phyloP scores from a whole-genome alignment of 2,797 vertebrate genomes.

The Nothura maculosa region DNA sequence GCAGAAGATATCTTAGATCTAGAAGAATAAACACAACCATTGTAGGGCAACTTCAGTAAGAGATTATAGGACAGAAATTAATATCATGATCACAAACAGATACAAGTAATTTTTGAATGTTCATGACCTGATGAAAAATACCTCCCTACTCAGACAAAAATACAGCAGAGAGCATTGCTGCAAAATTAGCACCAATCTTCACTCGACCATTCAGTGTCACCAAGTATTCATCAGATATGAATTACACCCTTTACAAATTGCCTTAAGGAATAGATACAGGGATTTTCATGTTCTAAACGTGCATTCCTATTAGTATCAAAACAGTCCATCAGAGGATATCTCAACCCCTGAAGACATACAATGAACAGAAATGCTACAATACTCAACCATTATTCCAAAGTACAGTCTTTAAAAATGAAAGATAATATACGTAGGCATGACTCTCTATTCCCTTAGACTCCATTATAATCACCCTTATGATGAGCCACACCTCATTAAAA shows the following conservation, averaged over 20 bases:
- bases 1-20: neutral
- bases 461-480: slow-evolving; percentile 81
- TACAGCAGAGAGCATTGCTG: slow-evolving; percentile 7
- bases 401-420: slow-evolving; percentile 72
- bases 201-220: slow-evolving; percentile 61
- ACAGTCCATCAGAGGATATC: slow-evolving; percentile 66
- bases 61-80: neutral
- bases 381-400: slow-evolving; percentile 66
- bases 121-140: slow-evolving; percentile 29
- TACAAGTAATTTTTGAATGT: slow-evolving; percentile 3
- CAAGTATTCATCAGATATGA: slow-evolving; percentile 63
- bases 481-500: slow-evolving; percentile 80
- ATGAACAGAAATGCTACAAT: slow-evolving; percentile 59
- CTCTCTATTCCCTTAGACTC: slow-evolving; percentile 73
- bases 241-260: slow-evolving; percentile 63
- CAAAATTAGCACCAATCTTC: slow-evolving; percentile 67
- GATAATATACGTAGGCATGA: slow-evolving; percentile 64
- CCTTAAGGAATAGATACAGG: slow-evolving; percentile 60
- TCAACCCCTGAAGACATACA: slow-evolving; percentile 61
- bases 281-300: slow-evolving; percentile 66
- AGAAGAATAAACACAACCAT: neutral
- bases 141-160: neutral
- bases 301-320: slow-evolving; percentile 73
- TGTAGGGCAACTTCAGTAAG: neutral
- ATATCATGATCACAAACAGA: slow-evolving; percentile 1